Evolutionary conservation across 2,113 vertebrate species (phyloP).

Genomic region (Paradisaea rubra): DNA sequence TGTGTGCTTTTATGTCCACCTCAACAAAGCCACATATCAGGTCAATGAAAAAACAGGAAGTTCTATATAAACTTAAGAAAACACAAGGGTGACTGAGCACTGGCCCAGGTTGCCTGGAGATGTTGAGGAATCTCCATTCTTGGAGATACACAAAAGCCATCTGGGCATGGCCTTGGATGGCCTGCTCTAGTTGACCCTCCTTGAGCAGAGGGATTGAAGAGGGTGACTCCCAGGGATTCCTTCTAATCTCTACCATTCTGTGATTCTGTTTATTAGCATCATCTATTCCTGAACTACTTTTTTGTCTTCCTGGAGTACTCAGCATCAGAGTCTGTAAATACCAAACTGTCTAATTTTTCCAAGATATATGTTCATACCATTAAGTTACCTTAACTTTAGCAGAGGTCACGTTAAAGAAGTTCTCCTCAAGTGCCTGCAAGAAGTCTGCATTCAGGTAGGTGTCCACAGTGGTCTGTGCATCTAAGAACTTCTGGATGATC

Average conservation of each 20-base stretch:
- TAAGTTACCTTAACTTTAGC: constrained; percentile 65
- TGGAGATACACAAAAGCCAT: neutral
- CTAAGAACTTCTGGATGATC: constrained; percentile 71
- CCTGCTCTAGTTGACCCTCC: neutral
- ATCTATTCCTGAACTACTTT: neutral
- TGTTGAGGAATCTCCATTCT: neutral
- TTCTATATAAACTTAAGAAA: neutral
- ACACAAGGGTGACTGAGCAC: neutral
- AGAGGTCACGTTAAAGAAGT: constrained; percentile 45
- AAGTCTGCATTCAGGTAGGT: constrained; percentile 71
- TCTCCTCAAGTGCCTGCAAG: constrained; percentile 71
- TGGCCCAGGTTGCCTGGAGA: neutral
- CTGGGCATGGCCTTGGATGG: no score
- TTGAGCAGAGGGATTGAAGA: neutral
- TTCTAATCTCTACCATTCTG: neutral
- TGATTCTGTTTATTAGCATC: neutral
- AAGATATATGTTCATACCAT: neutral
- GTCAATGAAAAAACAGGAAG: neutral
- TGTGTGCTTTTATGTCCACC: no score
- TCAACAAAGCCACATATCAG: neutral
- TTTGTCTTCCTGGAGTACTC: neutral
- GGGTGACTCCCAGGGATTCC: neutral
- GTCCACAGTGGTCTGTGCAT: neutral
- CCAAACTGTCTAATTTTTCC: neutral
- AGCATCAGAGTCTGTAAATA: neutral